Evolutionary conservation across 2,797 vertebrate species (phyloP).

Genomic region (Pantherophis vulpinus): DNA sequence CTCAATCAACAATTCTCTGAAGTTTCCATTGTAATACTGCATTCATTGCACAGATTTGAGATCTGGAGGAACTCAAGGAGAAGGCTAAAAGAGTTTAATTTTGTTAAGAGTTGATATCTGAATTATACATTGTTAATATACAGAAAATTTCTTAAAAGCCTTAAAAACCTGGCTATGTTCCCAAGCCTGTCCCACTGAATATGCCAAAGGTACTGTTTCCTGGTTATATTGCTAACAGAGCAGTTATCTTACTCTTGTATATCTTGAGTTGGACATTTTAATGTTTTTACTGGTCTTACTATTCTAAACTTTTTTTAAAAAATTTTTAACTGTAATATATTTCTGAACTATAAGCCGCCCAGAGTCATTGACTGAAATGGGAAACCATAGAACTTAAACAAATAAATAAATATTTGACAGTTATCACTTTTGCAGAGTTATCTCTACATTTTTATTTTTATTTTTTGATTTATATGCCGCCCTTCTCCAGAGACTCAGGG

Average conservation of each 20-base stretch:
- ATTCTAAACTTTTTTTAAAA: neutral
- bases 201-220: neutral
- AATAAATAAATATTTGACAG: conserved; percentile 12
- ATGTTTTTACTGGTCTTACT: neutral
- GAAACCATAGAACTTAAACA: too few relatives aligned
- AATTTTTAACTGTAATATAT: neutral
- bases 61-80: conserved; percentile 15
- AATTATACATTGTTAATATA: conserved; percentile 44
- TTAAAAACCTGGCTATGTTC: neutral
- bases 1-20: conserved; percentile 1
- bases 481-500: too few relatives aligned
- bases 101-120: neutral
- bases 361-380: neutral
- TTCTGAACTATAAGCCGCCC: neutral
- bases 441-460: neutral
- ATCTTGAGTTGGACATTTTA: neutral
- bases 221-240: neutral
- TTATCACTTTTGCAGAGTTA: conserved; percentile 53
- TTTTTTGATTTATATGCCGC: too few relatives aligned
- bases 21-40: neutral
- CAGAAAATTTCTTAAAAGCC: conserved; percentile 11
- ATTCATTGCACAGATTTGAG: conserved; percentile 1
- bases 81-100: conserved; percentile 16
- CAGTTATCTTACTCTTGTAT: neutral
- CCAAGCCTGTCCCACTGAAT: neutral